phyloP scores from a whole-genome alignment of 1,140 invertebrate species.

The Latrodectus geometricus region DNA sequence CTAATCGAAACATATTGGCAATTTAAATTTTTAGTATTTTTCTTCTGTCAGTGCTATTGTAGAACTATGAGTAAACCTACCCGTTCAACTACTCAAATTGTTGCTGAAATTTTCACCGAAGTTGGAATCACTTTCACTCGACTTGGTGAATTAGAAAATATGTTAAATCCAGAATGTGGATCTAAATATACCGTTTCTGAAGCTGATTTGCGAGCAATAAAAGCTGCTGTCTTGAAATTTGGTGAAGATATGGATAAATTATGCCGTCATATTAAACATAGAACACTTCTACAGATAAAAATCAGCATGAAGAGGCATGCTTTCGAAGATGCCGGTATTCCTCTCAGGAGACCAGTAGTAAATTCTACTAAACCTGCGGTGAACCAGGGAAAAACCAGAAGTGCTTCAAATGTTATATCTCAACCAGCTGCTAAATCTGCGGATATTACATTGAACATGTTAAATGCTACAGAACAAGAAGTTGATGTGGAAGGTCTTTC shows the following conservation, averaged over 20 bases:
- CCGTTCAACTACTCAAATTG: conserved; percentile 33
- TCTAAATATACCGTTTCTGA: conserved; percentile 24
- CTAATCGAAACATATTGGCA: neutral
- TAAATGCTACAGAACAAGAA: conserved; percentile 62
- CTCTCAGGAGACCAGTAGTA: conserved; percentile 39
- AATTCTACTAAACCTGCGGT: conserved; percentile 22
- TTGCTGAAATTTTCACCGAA: conserved; percentile 50
- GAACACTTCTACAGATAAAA: conserved; percentile 51
- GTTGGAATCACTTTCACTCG: conserved; percentile 31
- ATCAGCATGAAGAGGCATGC: conserved; percentile 58
- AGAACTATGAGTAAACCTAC: conserved; percentile 31
- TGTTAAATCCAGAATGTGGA: conserved; percentile 38
- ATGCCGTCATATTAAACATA: conserved; percentile 38
- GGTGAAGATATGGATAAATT: conserved; percentile 44
- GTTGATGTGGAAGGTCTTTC: conserved; percentile 59
- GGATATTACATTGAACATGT: conserved; percentile 59
- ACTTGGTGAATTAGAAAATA: conserved; percentile 40
- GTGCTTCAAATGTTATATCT: conserved; percentile 7
- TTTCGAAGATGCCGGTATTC: conserved; percentile 56
- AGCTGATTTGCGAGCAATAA: neutral
- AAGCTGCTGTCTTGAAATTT: conserved; percentile 28
- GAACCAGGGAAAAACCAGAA: conserved; percentile 43
- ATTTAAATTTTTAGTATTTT: neutral
- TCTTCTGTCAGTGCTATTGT: neutral
- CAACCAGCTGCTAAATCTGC: conserved; percentile 54